A percentile compares a stretch with the other conserved stretches of the same genome.
Evolutionary conservation across 2,888 invertebrate species (phyloP).

Genomic region (Perizoma flavofasciatum): DNA sequence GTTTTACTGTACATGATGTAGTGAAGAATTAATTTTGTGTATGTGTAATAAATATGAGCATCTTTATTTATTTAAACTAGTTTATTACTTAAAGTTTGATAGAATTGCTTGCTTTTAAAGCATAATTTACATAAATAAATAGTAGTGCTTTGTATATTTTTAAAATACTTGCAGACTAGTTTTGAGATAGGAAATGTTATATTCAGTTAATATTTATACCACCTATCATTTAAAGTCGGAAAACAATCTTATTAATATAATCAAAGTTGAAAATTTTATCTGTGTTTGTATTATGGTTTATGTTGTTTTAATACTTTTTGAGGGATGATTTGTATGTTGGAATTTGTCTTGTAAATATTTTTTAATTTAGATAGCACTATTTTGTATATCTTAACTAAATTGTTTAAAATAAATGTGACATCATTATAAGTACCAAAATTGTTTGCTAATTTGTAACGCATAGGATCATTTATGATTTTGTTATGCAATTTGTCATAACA

Average conservation of each 20-base stretch:
- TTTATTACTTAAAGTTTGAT: constrained; percentile 19
- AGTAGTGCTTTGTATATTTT: constrained; percentile 28
- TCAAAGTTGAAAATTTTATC: neutral
- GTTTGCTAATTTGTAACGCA: constrained; percentile 7
- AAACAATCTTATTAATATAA: neutral
- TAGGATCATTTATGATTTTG: constrained; percentile 5
- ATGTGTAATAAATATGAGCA: constrained; percentile 18
- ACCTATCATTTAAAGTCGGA: neutral
- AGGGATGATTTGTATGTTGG: neutral
- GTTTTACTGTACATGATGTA: constrained; percentile 9
- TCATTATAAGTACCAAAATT: constrained; percentile 14
- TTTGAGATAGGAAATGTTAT: neutral
- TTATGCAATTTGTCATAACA: constrained; percentile 4
- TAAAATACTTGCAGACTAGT: constrained; percentile 4
- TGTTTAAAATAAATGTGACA: constrained; percentile 15
- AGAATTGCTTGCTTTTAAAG: constrained; percentile 31
- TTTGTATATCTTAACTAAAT: constrained; percentile 6
- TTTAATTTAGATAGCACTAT: constrained; percentile 13
- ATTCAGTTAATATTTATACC: neutral
- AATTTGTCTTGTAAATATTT: constrained; percentile 14
- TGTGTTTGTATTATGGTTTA: neutral
- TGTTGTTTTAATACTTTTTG: neutral
- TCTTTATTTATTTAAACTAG: constrained; percentile 17
- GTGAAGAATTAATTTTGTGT: constrained; percentile 31
- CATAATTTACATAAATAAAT: constrained; percentile 32